Evolutionary conservation across 1,140 invertebrate genomes (phyloP), one percentile per base, ranked within the genome.

Genomic region (Drosophila guanche): DNA sequence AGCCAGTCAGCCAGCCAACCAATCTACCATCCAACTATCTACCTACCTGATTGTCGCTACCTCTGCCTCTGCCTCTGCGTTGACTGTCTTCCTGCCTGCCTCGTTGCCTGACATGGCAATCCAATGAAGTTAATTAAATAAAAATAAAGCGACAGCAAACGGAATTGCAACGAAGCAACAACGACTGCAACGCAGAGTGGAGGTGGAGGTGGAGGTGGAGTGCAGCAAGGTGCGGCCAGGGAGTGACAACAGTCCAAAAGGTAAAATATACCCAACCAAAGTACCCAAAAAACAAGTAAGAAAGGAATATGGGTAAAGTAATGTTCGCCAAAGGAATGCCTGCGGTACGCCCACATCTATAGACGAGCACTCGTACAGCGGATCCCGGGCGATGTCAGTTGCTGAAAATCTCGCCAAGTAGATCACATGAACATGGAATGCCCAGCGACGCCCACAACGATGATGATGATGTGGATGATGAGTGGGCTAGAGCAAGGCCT

Each of bases 51-150:
- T 25, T 55, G 57, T 48, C 56, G 27, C 41, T 46, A n/a, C 16
- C 46, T 45, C 61, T 54, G 56, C 42, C 61, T 48, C 53, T 23
- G 20, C 14, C 8, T 59, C 29, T 14, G 29, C 23, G 12, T 14
- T 10, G 3, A 8, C 33, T 37, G 14, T 3, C 43, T n/a, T 14
- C 42, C 43, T 25, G 27, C 29, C 16, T 46, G 41, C 54, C 1
- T 25, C 43, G 22, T 55, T 57, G 29, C 29, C 63, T 59, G 58
- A 33, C 57, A 53, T 53, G 72, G 77, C 59, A 70, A 70, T 78
- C 61, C 79, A 81, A 81, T 81, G 79, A 84, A 84, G 78, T 84
- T 84, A 84, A 84, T 84, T 84, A 81, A 84, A 84, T 81, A 84
- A 84, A 84, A 81, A 81, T 78, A 84, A 81, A 81, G 74, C 65